These are phyloP conservation scores for Ichneumoninae sp. DNA, from an alignment of 2,888 invertebrate genomes.

Conservation along the genomic window DNA sequence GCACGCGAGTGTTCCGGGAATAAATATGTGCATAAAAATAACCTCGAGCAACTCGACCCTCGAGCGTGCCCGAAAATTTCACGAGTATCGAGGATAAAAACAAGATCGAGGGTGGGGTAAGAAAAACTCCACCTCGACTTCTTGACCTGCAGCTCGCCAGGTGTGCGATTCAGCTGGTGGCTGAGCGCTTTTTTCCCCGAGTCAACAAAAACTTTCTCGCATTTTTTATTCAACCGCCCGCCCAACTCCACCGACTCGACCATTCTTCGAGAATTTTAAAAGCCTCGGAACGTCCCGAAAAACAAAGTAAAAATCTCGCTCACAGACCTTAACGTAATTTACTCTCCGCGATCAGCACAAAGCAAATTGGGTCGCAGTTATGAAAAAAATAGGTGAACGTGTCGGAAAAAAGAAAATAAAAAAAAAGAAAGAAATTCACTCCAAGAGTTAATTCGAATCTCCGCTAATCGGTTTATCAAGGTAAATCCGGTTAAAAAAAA, in stretches of 20 bases:
- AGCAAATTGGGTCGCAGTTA: conserved; percentile 3
- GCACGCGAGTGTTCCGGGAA: conserved; percentile 12
- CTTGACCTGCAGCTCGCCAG: conserved; percentile 17
- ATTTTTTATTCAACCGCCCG: conserved; percentile 18
- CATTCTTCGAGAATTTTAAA: conserved; percentile 5
- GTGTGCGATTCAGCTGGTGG: background rate
- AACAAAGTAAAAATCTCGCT: background rate
- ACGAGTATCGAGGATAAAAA: conserved; percentile 2
- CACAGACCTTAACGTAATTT: background rate
- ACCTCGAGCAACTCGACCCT: background rate
- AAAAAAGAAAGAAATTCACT: background rate
- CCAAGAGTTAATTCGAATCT: background rate
- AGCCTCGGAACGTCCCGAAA: background rate
- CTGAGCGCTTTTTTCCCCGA: conserved; percentile 9
- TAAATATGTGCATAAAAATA: conserved; percentile 54
- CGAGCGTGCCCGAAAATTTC: conserved; percentile 27
- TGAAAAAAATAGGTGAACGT: background rate
- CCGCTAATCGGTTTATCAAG: background rate
- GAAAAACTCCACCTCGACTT: conserved; percentile 4
- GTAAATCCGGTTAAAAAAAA: background rate
- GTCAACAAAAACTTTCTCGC: conserved; percentile 12
- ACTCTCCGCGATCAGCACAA: background rate
- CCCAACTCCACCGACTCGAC: background rate
- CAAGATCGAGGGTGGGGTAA: background rate
- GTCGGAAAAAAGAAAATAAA: background rate